phyloP scores from a whole-genome alignment of 2,797 vertebrate species.

The Avahi laniger region DNA sequence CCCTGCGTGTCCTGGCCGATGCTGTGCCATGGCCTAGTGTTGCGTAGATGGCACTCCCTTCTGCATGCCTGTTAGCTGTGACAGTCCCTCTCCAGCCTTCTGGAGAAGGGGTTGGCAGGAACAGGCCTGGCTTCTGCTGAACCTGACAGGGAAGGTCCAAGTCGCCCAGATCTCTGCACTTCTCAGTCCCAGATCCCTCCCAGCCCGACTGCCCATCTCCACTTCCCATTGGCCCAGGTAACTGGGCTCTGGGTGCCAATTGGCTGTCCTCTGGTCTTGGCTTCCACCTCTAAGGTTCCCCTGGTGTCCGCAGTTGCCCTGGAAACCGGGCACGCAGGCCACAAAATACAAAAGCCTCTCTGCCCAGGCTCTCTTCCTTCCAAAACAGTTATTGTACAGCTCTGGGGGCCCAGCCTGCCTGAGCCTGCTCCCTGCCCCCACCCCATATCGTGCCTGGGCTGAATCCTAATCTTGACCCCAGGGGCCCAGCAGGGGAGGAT shows the following conservation, averaged over 20 bases:
- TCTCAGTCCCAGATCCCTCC: not conserved
- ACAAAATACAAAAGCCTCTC: slow-evolving; percentile 38
- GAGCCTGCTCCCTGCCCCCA: not conserved
- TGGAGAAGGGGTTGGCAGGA: not conserved
- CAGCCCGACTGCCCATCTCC: not conserved
- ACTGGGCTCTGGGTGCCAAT: not conserved
- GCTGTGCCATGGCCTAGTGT: not conserved
- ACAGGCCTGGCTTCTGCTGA: not conserved
- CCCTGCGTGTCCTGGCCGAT: not conserved
- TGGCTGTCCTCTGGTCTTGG: slow-evolving; percentile 48
- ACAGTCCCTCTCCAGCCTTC: not conserved
- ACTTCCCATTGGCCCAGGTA: slow-evolving; percentile 16
- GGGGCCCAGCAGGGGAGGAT: not conserved
- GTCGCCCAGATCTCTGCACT: not conserved
- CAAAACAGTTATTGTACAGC: not conserved
- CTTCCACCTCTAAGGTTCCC: not conserved
- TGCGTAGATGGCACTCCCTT: not conserved
- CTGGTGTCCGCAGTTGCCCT: slow-evolving; percentile 35
- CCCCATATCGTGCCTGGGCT: not conserved
- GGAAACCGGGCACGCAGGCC: slow-evolving; percentile 34
- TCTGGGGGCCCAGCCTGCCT: not conserved
- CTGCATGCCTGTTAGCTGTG: not conserved
- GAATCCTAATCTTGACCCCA: not conserved
- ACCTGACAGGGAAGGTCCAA: not conserved
- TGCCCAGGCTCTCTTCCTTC: not conserved